These are phyloP conservation scores for Neoaliturus tenellus DNA, from an alignment of 2,888 invertebrate species.

Conservation along the genomic window DNA sequence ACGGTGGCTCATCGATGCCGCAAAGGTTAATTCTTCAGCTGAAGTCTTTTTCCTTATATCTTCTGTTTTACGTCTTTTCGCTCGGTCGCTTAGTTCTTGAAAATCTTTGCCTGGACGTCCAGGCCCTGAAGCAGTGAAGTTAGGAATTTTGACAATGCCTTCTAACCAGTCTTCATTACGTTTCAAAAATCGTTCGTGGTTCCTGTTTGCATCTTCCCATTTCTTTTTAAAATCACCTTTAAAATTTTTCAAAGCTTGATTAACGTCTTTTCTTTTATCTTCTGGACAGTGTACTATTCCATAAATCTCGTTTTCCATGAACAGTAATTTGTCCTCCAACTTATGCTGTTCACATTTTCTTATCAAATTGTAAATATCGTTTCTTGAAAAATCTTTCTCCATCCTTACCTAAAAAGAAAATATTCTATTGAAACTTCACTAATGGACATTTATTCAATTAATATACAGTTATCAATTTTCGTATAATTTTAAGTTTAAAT, in stretches of 20 bases:
- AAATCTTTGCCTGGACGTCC: not conserved
- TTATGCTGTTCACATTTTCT: too few species aligned
- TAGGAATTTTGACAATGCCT: not conserved
- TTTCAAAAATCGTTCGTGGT: not conserved
- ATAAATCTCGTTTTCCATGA: too few species aligned
- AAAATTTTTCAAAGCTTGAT: not conserved
- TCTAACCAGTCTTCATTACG: not conserved
- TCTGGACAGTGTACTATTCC: too few species aligned
- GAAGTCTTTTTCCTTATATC: not conserved
- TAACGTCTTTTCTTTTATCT: not conserved
- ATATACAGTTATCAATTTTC: too few species aligned
- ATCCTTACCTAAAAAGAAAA: too few species aligned
- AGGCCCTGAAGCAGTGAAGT: not conserved
- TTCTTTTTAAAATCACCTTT: not conserved
- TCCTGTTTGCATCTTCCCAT: not conserved
- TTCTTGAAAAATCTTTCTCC: too few species aligned
- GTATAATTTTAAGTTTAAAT: too few species aligned
- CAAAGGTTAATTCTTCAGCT: not conserved
- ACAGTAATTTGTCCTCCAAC: too few species aligned
- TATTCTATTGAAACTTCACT: too few species aligned
- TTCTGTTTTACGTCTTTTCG: not conserved
- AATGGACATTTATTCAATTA: too few species aligned
- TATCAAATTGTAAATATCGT: too few species aligned
- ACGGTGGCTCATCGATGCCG: constrained; percentile 22
- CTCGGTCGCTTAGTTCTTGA: not conserved